Percentiles rank a stretch among this genome's conserved stretches.
Evolutionary conservation across 2,113 vertebrate genomes (phyloP).

Genomic region (Gambusia affinis): DNA sequence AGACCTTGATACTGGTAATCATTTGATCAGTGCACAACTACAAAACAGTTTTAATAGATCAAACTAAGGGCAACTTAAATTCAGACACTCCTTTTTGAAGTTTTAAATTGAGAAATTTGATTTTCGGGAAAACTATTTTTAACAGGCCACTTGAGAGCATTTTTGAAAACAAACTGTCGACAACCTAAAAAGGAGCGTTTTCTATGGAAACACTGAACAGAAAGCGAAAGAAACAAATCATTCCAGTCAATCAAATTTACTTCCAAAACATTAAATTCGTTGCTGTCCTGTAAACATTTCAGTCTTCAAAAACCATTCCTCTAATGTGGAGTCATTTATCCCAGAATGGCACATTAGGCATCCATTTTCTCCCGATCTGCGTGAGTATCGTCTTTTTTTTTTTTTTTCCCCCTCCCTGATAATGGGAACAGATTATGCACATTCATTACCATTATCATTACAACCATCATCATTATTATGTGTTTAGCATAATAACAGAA

Average conservation of each 20-base stretch:
- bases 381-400: slow-evolving; percentile 42
- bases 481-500: slow-evolving; percentile 59
- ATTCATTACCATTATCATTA: slow-evolving; percentile 77
- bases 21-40: neutral
- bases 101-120: neutral
- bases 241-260: neutral
- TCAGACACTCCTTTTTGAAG: neutral
- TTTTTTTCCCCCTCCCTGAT: slow-evolving; percentile 17
- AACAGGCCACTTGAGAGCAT: too few species aligned
- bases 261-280: neutral
- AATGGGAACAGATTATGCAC: slow-evolving; percentile 73
- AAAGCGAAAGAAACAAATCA: neutral
- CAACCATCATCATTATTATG: slow-evolving; percentile 64
- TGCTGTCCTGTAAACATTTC: slow-evolving; percentile 39
- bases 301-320: slow-evolving; percentile 35
- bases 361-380: slow-evolving; percentile 51
- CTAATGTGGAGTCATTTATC: slow-evolving; percentile 54
- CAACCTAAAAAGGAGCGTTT: neutral
- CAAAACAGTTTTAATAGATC: neutral
- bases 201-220: neutral
- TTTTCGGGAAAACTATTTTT: neutral
- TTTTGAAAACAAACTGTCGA: too few species aligned
- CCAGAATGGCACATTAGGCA: slow-evolving; percentile 64
- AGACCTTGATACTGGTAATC: neutral
- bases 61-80: neutral